These are phyloP conservation scores for Lamellibrachia columna DNA, from an alignment of 2,888 invertebrate genomes.

Conservation along the genomic window DNA sequence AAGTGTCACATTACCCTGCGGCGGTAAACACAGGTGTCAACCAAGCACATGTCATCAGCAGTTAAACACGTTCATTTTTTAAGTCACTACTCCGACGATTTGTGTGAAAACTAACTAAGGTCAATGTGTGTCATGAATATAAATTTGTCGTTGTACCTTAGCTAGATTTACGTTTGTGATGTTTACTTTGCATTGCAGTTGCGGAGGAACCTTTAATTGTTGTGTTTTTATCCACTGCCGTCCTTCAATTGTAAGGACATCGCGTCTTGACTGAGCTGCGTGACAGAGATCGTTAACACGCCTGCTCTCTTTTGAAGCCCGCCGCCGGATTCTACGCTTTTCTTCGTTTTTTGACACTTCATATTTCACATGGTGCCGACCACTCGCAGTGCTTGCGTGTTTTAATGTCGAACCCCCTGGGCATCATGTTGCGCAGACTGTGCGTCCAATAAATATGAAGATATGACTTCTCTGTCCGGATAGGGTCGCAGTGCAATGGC, in stretches of 20 bases:
- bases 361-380: background rate
- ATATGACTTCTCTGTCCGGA: background rate
- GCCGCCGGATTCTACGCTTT: background rate
- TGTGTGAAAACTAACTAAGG: too few relatives aligned
- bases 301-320: background rate
- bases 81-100: too few relatives aligned
- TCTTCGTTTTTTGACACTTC: background rate
- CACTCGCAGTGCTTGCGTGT: background rate
- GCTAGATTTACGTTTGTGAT: background rate
- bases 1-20: background rate
- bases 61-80: background rate
- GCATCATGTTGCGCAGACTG: background rate
- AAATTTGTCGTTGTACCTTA: background rate
- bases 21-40: background rate
- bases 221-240: background rate
- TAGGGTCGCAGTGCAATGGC: background rate
- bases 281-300: background rate
- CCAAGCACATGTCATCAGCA: background rate
- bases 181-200: background rate
- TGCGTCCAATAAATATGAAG: background rate
- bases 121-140: background rate
- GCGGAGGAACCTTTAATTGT: background rate
- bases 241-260: background rate
- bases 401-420: background rate
- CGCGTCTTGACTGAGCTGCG: background rate